A percentile compares a stretch with the other conserved stretches of the same genome.
Evolutionary conservation across 2,113 vertebrate genomes (phyloP).

Genomic region (Campylomormyrus tamandua): DNA sequence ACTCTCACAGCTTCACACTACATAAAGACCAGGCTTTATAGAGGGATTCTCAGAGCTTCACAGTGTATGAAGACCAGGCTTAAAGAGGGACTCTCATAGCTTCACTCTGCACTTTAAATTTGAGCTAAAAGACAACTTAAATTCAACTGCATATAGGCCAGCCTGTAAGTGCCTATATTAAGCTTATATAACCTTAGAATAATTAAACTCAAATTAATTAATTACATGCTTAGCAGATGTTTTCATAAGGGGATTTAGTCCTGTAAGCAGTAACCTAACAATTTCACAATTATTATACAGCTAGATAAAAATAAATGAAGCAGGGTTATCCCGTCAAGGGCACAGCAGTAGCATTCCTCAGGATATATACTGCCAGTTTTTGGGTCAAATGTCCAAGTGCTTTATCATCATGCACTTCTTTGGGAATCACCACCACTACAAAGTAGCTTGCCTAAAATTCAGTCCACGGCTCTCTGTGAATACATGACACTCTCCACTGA

Average conservation of each 20-base stretch:
- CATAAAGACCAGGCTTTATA: not conserved
- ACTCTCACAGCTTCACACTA: not conserved
- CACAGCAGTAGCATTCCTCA: not conserved
- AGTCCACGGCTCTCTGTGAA: not conserved
- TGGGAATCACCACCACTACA: not conserved
- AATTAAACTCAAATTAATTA: not conserved
- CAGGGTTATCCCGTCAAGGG: not conserved
- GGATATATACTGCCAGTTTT: not conserved
- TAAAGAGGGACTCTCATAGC: not conserved
- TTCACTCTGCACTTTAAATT: not conserved
- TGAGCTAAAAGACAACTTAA: not conserved
- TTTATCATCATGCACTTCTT: not conserved
- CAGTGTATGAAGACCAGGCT: not conserved
- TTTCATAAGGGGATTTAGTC: not conserved
- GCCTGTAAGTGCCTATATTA: not conserved
- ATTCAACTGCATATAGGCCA: not conserved
- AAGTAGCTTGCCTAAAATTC: not conserved
- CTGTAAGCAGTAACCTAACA: not conserved
- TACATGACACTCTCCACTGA: not conserved
- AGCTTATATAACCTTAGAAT: not conserved
- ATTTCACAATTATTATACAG: not conserved
- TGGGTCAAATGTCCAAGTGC: not conserved
- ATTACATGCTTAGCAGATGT: slow-evolving; percentile 2
- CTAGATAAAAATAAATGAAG: not conserved
- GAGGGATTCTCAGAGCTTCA: not conserved